Evolutionary conservation across 2,113 vertebrate genomes (phyloP), one percentile per base, ranked within the genome.

Genomic region (Pelecanoides urinatrix): DNA sequence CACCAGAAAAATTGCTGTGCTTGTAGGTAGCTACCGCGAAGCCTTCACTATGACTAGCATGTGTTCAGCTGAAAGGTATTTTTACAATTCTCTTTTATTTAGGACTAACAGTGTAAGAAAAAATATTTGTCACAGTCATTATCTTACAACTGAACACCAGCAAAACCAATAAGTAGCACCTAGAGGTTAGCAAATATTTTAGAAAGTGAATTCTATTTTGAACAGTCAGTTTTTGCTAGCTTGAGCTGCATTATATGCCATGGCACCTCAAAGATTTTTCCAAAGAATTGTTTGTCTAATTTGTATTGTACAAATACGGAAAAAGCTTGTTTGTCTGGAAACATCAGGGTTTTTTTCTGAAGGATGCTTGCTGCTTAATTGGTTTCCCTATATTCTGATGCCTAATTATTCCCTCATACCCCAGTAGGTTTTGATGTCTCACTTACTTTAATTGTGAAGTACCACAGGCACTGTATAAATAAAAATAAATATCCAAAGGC

Each of bases 401-500:
- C 10, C 11, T 91, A 92, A 85, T 91, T 92, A 75, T 85, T 92
- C 70, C 45, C 70, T 94, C 44, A 61, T 67, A 87, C 58, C 70
- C 84, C 36, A 11, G 7, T 36, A 73, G 70, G 66, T 75, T 96
- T 93, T 53, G 70, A 47, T 90, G 49, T 56, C 71, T 79, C 66
- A 74, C 29, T 94, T 50, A 34, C 23, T 95, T 66, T 94, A 92
- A 89, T 82, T 88, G 27, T 59, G 36, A 91, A 81, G 58, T 93
- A 50, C 77, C 29, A 61, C 45, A 61, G 49, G 81, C 81, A 29
- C 4, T 34, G 53, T 47, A 52, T 72, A 96, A 88, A 88, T 66
- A 90, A 88, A 94, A 92, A 62, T 67, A 92, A 92, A 84, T 85
- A 94, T 71, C 92, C 58, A 61, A 56, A 75, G 65, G 73, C 61